phyloP scores from a whole-genome alignment of 2,888 invertebrate species.

The Hanleya hanleyi region DNA sequence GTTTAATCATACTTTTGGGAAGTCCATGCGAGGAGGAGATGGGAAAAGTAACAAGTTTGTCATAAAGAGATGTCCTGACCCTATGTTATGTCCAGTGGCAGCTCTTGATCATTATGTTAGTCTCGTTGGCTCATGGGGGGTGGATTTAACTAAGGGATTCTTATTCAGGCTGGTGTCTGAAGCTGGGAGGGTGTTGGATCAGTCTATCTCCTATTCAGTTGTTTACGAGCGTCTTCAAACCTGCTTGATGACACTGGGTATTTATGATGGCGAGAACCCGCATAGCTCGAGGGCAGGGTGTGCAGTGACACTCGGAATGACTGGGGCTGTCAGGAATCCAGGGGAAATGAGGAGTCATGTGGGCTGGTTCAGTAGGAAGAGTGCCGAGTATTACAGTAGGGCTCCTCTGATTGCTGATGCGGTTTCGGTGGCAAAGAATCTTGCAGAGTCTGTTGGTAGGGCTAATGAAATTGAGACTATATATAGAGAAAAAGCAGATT shows the following conservation, averaged over 20 bases:
- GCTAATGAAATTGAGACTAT: slow-evolving; percentile 4
- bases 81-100: background rate
- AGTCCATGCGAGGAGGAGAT: background rate
- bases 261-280: background rate
- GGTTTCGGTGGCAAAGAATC: background rate
- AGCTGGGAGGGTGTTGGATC: background rate
- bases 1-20: slow-evolving; percentile 12
- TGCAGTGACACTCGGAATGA: background rate
- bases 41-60: background rate
- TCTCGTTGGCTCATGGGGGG: background rate
- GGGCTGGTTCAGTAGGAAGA: slow-evolving; percentile 7
- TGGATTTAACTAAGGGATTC: background rate
- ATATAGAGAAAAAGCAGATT: too few species aligned
- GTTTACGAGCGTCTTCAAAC: background rate
- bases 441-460: background rate
- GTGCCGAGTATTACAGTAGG: background rate
- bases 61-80: background rate
- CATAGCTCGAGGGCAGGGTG: slow-evolving; percentile 10
- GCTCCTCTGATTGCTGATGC: background rate
- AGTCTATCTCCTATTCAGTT: background rate
- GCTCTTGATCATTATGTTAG: background rate
- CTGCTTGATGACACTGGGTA: background rate
- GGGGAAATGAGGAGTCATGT: slow-evolving; percentile 2
- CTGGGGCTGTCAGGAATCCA: background rate
- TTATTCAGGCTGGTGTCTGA: background rate